phyloP scores from a whole-genome alignment of 2,797 vertebrate species.

The Lateolabrax maculatus region DNA sequence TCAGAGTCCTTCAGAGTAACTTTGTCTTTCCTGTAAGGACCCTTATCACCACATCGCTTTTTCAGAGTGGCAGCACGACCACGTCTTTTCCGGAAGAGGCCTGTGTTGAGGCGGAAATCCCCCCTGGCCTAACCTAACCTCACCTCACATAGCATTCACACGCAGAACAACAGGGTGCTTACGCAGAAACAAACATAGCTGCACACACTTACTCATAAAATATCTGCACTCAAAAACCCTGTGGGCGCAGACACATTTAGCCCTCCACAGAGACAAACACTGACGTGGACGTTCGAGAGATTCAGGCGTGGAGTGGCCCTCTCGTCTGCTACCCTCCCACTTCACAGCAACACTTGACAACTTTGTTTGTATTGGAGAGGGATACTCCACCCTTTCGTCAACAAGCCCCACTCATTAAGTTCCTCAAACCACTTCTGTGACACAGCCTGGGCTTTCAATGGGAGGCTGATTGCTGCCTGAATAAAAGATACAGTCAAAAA shows the following conservation, averaged over 20 bases:
- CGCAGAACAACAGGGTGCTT: not conserved
- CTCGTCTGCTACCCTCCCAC: conserved; percentile 24
- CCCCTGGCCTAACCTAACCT: not conserved
- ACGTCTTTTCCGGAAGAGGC: not conserved
- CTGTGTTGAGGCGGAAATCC: conserved; percentile 17
- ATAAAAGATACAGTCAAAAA: conserved; percentile 35
- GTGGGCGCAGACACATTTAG: not conserved
- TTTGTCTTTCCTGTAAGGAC: too few species aligned
- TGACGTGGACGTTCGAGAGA: not conserved
- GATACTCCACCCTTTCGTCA: conserved; percentile 44
- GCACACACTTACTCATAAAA: not conserved
- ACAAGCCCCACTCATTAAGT: conserved; percentile 47
- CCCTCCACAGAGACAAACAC: conserved; percentile 12
- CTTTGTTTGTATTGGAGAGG: conserved; percentile 54
- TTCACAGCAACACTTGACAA: conserved; percentile 34
- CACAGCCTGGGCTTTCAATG: conserved; percentile 29
- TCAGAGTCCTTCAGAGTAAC: too few species aligned
- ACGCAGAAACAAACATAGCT: not conserved
- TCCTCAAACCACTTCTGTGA: conserved; percentile 39
- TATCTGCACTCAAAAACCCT: not conserved
- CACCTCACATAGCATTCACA: not conserved
- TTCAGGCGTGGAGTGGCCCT: conserved; percentile 15
- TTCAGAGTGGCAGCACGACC: not conserved
- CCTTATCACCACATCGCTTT: not conserved
- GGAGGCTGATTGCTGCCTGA: conserved; percentile 51